These are phyloP conservation scores for Tragelaphus buxtoni DNA, from an alignment of 2,113 vertebrate species.

Conservation along the genomic window DNA sequence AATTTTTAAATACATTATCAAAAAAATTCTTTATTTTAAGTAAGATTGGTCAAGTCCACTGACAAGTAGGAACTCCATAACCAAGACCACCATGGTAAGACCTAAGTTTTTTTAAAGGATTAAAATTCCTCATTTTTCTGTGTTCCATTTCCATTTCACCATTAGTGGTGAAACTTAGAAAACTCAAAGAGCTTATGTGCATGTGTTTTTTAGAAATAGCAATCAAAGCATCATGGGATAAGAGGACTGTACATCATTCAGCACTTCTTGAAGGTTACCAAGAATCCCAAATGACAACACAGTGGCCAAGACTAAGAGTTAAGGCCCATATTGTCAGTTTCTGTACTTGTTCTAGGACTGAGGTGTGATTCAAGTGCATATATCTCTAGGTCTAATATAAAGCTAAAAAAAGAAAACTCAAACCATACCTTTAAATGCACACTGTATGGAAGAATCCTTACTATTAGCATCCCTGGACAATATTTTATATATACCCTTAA, in stretches of 20 bases:
- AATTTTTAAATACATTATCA: not conserved
- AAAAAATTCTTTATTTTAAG: not conserved
- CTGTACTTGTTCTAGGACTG: not conserved
- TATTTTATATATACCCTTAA: not conserved
- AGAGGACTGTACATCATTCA: no score
- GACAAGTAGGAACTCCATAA: not conserved
- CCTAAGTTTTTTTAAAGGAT: not conserved
- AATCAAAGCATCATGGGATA: not conserved
- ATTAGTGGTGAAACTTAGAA: not conserved
- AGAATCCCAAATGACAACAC: not conserved
- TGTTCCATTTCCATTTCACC: not conserved
- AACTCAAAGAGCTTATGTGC: not conserved
- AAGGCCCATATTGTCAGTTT: rapidly evolving
- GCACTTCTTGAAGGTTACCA: not conserved
- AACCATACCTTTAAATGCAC: not conserved
- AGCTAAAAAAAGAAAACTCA: not conserved
- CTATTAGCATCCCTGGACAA: not conserved
- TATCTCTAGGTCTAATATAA: not conserved
- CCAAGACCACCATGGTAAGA: not conserved
- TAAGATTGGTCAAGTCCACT: not conserved
- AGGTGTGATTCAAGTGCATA: not conserved
- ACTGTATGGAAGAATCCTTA: not conserved
- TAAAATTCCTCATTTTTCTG: not conserved
- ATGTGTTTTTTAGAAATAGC: not conserved
- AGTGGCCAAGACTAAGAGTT: not conserved